A percentile compares a stretch with the other conserved stretches of the same genome.
Evolutionary conservation across 2,888 invertebrate species (phyloP).

Genomic region (Ormyrus labotus): DNA sequence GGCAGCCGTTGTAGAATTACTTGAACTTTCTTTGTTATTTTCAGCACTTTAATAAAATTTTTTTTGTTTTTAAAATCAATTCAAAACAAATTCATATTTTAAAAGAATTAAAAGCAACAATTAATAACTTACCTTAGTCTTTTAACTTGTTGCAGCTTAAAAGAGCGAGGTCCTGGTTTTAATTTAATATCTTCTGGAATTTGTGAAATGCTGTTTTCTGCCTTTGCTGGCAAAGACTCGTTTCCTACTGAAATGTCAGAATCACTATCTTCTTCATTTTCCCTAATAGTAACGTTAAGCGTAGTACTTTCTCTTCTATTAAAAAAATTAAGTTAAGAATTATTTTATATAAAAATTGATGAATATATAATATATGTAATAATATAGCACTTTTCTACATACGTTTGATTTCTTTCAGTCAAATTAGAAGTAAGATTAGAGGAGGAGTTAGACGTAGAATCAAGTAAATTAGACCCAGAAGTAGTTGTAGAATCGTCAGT

Average conservation of each 20-base stretch:
- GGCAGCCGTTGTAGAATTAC: constrained; percentile 13
- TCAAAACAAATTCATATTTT: neutral
- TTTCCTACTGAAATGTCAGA: constrained; percentile 71
- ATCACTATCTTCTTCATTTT: constrained; percentile 63
- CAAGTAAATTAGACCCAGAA: constrained; percentile 21
- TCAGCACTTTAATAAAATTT: constrained; percentile 31
- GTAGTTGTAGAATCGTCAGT: constrained; percentile 40
- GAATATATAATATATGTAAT: neutral
- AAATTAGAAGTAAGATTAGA: constrained; percentile 19
- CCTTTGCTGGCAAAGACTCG: constrained; percentile 57
- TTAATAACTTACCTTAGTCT: constrained; percentile 38
- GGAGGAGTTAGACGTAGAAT: neutral
- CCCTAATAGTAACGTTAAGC: constrained; percentile 36
- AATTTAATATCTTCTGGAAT: constrained; percentile 52
- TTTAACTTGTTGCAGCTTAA: constrained; percentile 62
- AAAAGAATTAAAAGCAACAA: constrained; percentile 3
- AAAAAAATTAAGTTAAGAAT: constrained; percentile 19
- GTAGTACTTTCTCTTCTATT: constrained; percentile 46
- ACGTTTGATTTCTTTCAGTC: neutral
- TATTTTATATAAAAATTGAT: neutral
- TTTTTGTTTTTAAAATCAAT: constrained; percentile 1
- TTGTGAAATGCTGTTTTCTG: constrained; percentile 24
- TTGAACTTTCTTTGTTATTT: constrained; percentile 7
- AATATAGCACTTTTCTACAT: neutral
- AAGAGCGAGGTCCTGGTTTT: constrained; percentile 68